Percentiles rank a stretch among this genome's conserved stretches.
phyloP scores from a whole-genome alignment of 2,888 invertebrate species.

The Neelides folsomi region DNA sequence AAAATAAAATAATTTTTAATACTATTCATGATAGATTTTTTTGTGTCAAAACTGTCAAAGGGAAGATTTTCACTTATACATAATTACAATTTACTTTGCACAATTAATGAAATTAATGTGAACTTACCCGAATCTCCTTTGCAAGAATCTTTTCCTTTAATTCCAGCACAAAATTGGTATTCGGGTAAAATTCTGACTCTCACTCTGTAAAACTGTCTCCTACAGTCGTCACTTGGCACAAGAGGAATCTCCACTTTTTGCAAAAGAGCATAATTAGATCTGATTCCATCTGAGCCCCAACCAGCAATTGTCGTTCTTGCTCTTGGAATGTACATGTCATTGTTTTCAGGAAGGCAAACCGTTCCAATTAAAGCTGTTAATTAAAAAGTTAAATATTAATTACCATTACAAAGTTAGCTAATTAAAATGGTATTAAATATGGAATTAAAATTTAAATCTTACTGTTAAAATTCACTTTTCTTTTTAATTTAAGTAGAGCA shows the following conservation, averaged over 20 bases:
- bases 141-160: slow-evolving; percentile 8
- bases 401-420: neutral
- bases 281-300: slow-evolving; percentile 8
- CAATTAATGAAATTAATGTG: neutral
- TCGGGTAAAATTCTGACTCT: slow-evolving; percentile 7
- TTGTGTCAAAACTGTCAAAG: too few relatives aligned
- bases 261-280: slow-evolving; percentile 1
- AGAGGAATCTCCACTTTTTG: slow-evolving; percentile 12
- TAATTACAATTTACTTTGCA: too few relatives aligned
- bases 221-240: slow-evolving; percentile 3
- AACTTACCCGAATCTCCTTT: neutral
- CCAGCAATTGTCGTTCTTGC: slow-evolving; percentile 5
- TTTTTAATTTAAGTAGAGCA: slow-evolving; percentile 9
- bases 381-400: neutral
- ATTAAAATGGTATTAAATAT: neutral
- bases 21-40: neutral
- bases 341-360: slow-evolving; percentile 9
- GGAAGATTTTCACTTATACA: too few relatives aligned
- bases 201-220: slow-evolving; percentile 1
- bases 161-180: slow-evolving; percentile 12
- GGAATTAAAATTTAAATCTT: neutral
- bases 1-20: neutral
- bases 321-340: neutral
- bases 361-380: slow-evolving; percentile 6
- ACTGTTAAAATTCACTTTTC: too few relatives aligned